Evolutionary conservation across 2,113 vertebrate genomes (phyloP), one percentile per base, ranked within the genome.

Genomic region (Mesoclemmys tuberculata): DNA sequence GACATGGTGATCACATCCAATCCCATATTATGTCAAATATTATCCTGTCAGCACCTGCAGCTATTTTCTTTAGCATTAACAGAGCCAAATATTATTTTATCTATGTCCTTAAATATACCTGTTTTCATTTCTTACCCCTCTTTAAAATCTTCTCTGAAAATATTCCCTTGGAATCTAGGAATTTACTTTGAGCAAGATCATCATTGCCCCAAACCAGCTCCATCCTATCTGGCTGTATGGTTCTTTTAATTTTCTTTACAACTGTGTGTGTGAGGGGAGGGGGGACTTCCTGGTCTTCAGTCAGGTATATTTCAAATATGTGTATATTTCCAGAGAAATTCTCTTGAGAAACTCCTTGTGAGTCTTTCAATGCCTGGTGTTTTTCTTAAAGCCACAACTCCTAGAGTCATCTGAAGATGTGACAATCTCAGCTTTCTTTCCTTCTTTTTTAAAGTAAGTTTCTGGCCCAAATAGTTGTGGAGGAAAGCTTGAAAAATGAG

Each of bases 21-120:
- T 16, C 35, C 64, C 19, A 24, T 46, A 44, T 46, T 44, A 77
- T 10, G 82, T 29, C 2, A 31, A 27, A 13, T 49, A 16, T 1
- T 35, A 2, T 5, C 26, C 8, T 35, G 1, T 8, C 1, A 4
- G 21, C 2, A 4, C 18, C 51, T 1, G 7, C n/a, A 31, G 2
- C 10, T 2, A 1, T 1, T 78, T 71, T 18, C 58, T 19, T 68
- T n/a, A 29, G 61, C 19, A 0, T 8, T 10, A 4, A 13, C 10
- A 35, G 41, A 27, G 5, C 4, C 55, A 41, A 29, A 1, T 1
- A 11, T n/a, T 2, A 10, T 13, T 46, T 3, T 18, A 14, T 10
- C 5, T 3, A 13, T 16, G 6, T 85, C 29, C 41, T 46, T 29
- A 22, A 41, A 31, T 35, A 79, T 79, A 48, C 29, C 27, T 49